Evolutionary conservation across 2,797 vertebrate species (phyloP).

Genomic region (Enteromius treurensis): DNA sequence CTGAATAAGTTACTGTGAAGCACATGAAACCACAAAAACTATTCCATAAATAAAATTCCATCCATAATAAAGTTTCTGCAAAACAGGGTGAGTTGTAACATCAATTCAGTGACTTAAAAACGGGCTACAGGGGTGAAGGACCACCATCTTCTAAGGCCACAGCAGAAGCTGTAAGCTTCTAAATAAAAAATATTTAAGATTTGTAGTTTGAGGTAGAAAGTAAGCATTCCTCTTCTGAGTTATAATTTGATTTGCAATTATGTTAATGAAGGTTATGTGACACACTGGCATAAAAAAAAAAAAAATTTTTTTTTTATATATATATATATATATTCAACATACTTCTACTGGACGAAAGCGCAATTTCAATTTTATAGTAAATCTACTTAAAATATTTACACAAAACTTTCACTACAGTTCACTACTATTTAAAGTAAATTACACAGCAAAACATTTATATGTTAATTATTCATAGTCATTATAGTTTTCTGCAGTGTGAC

Average conservation of each 20-base stretch:
- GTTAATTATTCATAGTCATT: neutral
- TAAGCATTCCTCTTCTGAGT: neutral
- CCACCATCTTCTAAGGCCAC: neutral
- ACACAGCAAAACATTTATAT: neutral
- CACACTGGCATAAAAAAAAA: no score
- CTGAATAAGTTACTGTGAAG: constrained; percentile 27
- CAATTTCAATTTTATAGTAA: neutral
- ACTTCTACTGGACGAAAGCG: neutral
- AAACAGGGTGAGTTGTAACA: neutral
- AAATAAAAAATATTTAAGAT: neutral
- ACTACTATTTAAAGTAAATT: neutral
- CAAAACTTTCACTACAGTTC: neutral
- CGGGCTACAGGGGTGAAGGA: neutral
- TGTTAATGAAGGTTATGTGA: neutral
- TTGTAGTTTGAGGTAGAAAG: neutral
- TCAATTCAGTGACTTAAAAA: neutral
- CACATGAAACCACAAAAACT: constrained; percentile 9
- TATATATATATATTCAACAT: no score
- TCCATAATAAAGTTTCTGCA: neutral
- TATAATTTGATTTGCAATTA: neutral
- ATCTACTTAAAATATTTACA: constrained; percentile 4
- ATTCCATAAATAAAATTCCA: constrained; percentile 25
- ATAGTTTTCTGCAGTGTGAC: neutral
- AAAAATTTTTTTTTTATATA: no score
- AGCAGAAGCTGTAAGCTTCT: neutral